These are phyloP conservation scores for Serinus canaria DNA, from an alignment of 2,113 vertebrate species.

Conservation along the genomic window DNA sequence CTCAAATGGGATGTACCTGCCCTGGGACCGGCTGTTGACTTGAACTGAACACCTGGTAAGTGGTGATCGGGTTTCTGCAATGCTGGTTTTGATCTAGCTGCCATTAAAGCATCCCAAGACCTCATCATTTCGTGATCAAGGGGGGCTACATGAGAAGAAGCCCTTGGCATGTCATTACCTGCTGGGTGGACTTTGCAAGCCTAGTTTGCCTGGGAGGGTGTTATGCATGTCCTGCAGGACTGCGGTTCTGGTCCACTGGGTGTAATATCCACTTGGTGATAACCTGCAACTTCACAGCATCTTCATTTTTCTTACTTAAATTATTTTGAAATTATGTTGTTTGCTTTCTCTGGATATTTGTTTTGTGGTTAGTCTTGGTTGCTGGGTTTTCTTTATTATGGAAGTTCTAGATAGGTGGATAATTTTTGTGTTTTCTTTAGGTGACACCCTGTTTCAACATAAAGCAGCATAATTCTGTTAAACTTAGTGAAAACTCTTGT, in stretches of 20 bases:
- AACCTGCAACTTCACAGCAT: not conserved
- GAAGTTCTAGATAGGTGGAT: not conserved
- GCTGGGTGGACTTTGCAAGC: not conserved
- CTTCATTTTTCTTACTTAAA: not conserved
- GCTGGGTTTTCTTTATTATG: not conserved
- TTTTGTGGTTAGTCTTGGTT: not conserved
- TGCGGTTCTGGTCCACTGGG: not conserved
- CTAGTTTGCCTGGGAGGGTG: not conserved
- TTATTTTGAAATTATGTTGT: not conserved
- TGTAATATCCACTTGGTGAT: not conserved
- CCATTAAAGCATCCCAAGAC: not conserved
- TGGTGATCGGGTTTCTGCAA: not conserved
- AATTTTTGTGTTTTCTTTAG: not conserved
- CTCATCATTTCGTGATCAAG: not conserved
- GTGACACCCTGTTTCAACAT: not conserved
- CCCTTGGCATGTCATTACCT: not conserved
- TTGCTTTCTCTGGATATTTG: not conserved
- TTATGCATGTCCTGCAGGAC: not conserved
- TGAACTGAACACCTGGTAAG: not conserved
- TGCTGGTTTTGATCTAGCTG: not conserved
- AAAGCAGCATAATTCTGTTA: not conserved
- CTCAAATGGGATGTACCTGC: not conserved
- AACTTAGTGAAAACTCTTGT: not conserved
- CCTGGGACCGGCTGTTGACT: fast-evolving
- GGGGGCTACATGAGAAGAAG: not conserved